Evolutionary conservation across 2,888 invertebrate genomes (phyloP).

Genomic region (Hipparchia semele): DNA sequence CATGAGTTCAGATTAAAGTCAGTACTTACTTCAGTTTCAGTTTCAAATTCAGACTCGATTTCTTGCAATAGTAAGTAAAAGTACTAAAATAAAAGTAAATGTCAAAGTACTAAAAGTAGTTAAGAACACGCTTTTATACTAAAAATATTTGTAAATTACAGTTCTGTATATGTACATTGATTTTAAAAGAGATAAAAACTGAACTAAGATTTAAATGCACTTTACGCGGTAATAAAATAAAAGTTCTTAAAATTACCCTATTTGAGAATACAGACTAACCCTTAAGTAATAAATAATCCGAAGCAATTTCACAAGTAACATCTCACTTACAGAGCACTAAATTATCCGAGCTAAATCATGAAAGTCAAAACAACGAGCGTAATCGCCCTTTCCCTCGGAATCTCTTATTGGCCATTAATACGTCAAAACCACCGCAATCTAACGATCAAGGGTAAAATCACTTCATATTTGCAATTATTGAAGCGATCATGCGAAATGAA

Average conservation of each 20-base stretch:
- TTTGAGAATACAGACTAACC: constrained; percentile 3
- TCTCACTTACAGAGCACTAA: constrained; percentile 38
- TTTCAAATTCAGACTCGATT: too few relatives aligned
- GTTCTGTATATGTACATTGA: too few relatives aligned
- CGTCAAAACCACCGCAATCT: constrained; percentile 53
- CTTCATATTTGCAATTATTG: constrained; percentile 63
- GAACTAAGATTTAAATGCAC: neutral
- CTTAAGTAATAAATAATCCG: constrained; percentile 31
- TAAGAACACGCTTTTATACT: too few relatives aligned
- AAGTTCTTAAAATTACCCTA: neutral
- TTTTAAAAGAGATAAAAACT: too few relatives aligned
- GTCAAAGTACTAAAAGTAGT: too few relatives aligned
- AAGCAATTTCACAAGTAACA: constrained; percentile 42
- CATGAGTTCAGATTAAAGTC: too few relatives aligned
- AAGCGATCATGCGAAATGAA: constrained; percentile 19
- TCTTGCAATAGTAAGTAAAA: too few relatives aligned
- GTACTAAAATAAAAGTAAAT: too few relatives aligned
- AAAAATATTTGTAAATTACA: too few relatives aligned
- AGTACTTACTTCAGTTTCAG: too few relatives aligned
- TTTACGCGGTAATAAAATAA: neutral
- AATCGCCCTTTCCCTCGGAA: constrained; percentile 52
- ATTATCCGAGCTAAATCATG: constrained; percentile 49
- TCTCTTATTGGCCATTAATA: constrained; percentile 58
- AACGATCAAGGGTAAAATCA: constrained; percentile 58
- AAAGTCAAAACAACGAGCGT: constrained; percentile 50